Conservation (phyloP, 2,888 invertebrate species). For the Zaprionus bogoriensis region DNA sequence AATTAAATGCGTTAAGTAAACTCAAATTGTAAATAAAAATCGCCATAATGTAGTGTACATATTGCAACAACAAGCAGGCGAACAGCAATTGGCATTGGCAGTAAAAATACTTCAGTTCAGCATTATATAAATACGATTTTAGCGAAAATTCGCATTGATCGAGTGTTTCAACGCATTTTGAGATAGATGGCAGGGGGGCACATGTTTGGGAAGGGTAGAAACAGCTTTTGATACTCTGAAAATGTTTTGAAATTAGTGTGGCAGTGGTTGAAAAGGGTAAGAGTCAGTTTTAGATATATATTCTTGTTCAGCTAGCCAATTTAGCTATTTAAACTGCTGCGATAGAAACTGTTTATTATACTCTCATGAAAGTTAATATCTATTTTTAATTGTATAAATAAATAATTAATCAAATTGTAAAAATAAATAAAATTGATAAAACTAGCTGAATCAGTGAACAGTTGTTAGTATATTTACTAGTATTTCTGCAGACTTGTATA, state of each 20-base stretch:
- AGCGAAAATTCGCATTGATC: background rate
- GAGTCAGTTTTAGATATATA: background rate
- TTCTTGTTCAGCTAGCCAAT: background rate
- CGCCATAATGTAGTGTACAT: conserved; percentile 41
- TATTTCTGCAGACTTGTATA: too few relatives aligned
- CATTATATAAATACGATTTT: background rate
- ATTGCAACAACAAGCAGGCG: conserved; percentile 46
- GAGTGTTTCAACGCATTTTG: background rate
- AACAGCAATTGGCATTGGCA: conserved; percentile 38
- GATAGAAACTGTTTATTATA: too few relatives aligned
- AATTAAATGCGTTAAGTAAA: conserved; percentile 59
- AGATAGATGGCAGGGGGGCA: background rate
- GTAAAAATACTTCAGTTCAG: conserved; percentile 8
- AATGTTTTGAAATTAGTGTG: background rate
- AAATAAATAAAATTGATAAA: too few relatives aligned
- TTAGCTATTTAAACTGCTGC: too few relatives aligned
- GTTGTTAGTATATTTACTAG: too few relatives aligned
- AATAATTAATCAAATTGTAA: too few relatives aligned
- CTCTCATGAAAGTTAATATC: too few relatives aligned
- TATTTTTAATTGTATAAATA: too few relatives aligned
- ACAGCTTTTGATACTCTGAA: background rate
- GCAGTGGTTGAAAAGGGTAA: background rate
- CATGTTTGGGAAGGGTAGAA: background rate
- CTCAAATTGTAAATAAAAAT: conserved; percentile 56
- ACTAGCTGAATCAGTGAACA: too few relatives aligned